A percentile compares a stretch with the other conserved stretches of the same genome.
phyloP scores from a whole-genome alignment of 2,113 vertebrate species.

The Peucedramus taeniatus region DNA sequence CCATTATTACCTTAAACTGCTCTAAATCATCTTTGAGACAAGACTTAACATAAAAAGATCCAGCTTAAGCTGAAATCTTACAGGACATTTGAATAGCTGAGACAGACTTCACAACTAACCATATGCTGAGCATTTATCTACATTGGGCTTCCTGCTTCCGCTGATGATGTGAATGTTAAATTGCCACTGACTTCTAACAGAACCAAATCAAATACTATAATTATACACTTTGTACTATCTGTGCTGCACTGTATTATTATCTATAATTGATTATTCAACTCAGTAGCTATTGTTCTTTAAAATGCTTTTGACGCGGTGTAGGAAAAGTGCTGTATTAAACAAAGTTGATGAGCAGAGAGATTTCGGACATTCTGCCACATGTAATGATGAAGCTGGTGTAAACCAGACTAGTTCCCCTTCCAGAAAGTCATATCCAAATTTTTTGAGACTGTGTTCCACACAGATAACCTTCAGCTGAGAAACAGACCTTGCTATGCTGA shows the following conservation, averaged over 20 bases:
- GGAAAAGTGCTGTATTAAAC: constrained; percentile 34
- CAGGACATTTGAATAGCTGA: background rate
- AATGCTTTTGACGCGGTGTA: constrained; percentile 21
- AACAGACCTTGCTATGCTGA: background rate
- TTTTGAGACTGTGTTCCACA: background rate
- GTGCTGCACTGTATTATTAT: constrained; percentile 55
- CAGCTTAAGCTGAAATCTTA: background rate
- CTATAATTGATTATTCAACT: constrained; percentile 56
- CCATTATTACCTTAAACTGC: background rate
- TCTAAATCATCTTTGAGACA: background rate
- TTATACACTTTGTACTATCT: constrained; percentile 56
- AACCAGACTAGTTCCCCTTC: background rate
- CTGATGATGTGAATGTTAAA: constrained; percentile 44
- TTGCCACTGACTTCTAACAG: constrained; percentile 53
- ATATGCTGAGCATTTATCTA: background rate
- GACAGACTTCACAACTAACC: background rate
- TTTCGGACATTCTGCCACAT: constrained; percentile 40
- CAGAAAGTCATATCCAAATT: background rate
- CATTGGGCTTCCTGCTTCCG: background rate
- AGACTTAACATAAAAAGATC: background rate
- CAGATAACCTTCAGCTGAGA: background rate
- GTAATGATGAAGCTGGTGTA: background rate
- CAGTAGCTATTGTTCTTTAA: constrained; percentile 48
- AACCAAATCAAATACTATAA: constrained; percentile 62
- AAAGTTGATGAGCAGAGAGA: constrained; percentile 44